phyloP scores from a whole-genome alignment of 2,888 invertebrate genomes.

The Euzetes globulus region DNA sequence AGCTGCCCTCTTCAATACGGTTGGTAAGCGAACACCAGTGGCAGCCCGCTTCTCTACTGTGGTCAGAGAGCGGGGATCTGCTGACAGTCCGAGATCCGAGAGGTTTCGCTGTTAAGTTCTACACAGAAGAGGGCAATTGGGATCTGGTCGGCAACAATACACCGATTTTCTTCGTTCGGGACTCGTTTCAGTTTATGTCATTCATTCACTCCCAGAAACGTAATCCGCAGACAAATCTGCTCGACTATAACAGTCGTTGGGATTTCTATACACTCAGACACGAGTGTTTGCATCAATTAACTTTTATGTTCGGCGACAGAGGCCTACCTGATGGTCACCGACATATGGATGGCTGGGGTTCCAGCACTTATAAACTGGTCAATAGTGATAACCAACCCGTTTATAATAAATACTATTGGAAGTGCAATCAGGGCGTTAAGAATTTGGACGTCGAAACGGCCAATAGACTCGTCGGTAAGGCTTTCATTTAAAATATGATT shows the following conservation, averaged over 20 bases:
- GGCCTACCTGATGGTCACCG: slow-evolving; percentile 88
- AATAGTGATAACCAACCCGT: slow-evolving; percentile 62
- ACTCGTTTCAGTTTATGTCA: slow-evolving; percentile 80
- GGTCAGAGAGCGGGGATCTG: slow-evolving; percentile 74
- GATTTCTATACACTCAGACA: slow-evolving; percentile 83
- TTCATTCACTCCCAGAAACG: slow-evolving; percentile 96
- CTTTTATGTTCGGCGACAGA: slow-evolving; percentile 79
- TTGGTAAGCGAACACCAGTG: slow-evolving; percentile 72
- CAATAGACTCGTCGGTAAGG: slow-evolving; percentile 57
- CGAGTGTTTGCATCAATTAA: slow-evolving; percentile 72
- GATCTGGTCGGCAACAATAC: slow-evolving; percentile 84
- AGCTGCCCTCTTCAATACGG: slow-evolving; percentile 65
- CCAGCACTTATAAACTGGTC: slow-evolving; percentile 83
- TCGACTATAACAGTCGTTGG: slow-evolving; percentile 93
- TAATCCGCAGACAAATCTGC: slow-evolving; percentile 72
- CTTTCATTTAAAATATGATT: too few relatives aligned
- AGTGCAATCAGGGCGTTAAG: slow-evolving; percentile 80
- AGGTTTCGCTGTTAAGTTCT: slow-evolving; percentile 88
- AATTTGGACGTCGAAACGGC: slow-evolving; percentile 65
- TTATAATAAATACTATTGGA: slow-evolving; percentile 78
- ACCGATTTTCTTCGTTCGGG: slow-evolving; percentile 84
- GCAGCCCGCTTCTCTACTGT: slow-evolving; percentile 77
- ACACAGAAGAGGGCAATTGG: slow-evolving; percentile 80
- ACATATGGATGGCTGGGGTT: slow-evolving; percentile 91
- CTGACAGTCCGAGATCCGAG: slow-evolving; percentile 84